A percentile compares a stretch with the other conserved stretches of the same genome.
Evolutionary conservation across 2,113 vertebrate genomes (phyloP).

Genomic region (Melanotaenia duboulayi): DNA sequence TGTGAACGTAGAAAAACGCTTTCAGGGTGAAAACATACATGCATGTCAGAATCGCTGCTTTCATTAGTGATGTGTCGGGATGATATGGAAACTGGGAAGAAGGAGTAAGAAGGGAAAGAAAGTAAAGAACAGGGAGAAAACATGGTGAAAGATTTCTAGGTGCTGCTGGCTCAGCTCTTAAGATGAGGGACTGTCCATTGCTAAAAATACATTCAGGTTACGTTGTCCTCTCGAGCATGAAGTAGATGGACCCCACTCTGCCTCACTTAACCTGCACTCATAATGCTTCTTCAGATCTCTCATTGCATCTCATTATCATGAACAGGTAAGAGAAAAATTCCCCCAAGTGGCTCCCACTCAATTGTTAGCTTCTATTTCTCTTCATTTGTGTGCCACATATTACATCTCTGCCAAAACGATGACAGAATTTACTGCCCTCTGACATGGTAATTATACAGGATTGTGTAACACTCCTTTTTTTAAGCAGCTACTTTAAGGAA

Average conservation of each 20-base stretch:
- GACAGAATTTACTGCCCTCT: conserved; percentile 64
- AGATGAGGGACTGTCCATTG: conserved; percentile 37
- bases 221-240: conserved; percentile 24
- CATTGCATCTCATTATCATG: conserved; percentile 13
- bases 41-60: conserved; percentile 1
- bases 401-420: conserved; percentile 51
- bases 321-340: conserved; percentile 5
- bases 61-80: neutral
- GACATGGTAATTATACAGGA: conserved; percentile 64
- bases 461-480: conserved; percentile 66
- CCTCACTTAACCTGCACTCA: neutral
- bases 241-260: conserved; percentile 5
- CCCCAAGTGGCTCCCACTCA: neutral
- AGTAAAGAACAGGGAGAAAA: conserved; percentile 2
- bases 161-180: conserved; percentile 54
- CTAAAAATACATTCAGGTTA: conserved; percentile 63
- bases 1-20: conserved; percentile 1
- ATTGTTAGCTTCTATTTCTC: too few relatives aligned
- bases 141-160: conserved; percentile 36
- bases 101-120: neutral
- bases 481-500: conserved; percentile 67
- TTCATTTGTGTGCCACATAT: conserved; percentile 10
- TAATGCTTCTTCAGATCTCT: neutral
- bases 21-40: neutral
- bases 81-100: neutral